Evolutionary conservation across 2,888 invertebrate genomes (phyloP).

Genomic region (Clanis bilineata): DNA sequence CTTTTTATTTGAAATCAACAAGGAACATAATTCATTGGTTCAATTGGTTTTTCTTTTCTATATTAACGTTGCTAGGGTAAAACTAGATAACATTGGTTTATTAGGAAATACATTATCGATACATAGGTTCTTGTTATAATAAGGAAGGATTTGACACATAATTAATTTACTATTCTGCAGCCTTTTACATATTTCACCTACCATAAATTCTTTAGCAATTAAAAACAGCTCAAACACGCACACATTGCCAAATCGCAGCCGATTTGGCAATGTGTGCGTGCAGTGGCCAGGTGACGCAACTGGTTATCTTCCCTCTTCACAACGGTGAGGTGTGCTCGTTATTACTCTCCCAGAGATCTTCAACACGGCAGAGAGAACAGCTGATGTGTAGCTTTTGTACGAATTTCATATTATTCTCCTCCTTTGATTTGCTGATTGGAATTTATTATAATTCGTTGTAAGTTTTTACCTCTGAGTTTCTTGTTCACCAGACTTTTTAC

Average conservation of each 20-base stretch:
- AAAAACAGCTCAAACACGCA: slow-evolving; percentile 36
- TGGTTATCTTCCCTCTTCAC: slow-evolving; percentile 58
- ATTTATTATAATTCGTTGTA: neutral
- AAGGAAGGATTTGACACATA: no score
- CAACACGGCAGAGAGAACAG: slow-evolving; percentile 23
- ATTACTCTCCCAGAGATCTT: slow-evolving; percentile 48
- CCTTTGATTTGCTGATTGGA: neutral
- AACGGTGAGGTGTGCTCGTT: slow-evolving; percentile 56
- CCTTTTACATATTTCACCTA: no score
- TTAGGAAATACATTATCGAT: no score
- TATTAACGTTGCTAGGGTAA: no score
- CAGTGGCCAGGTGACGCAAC: slow-evolving; percentile 64
- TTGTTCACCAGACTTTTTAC: no score
- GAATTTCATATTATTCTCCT: neutral
- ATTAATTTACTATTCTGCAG: no score
- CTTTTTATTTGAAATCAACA: slow-evolving; percentile 42
- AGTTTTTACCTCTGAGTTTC: no score
- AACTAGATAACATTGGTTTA: no score
- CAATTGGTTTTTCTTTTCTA: slow-evolving; percentile 27
- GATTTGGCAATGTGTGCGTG: slow-evolving; percentile 43
- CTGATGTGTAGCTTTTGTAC: neutral
- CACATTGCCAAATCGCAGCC: no score
- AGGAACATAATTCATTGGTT: slow-evolving; percentile 21
- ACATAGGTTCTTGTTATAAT: no score
- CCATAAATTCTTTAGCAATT: slow-evolving; percentile 27